Evolutionary conservation across 2,888 invertebrate genomes (phyloP), one percentile per base, ranked within the genome.

Genomic region (Cheilosia pagana): DNA sequence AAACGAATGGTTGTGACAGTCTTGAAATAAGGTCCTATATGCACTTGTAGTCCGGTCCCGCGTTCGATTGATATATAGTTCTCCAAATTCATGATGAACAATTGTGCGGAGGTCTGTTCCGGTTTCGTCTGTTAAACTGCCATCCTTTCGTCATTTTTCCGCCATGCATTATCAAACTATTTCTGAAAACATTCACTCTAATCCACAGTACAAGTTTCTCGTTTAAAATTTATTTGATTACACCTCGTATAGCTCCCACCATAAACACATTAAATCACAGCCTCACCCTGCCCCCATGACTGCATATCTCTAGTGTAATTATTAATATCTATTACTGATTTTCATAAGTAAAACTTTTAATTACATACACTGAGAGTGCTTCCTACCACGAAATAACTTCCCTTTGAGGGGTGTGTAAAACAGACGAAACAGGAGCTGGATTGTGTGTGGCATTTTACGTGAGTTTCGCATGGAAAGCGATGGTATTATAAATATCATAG

Each of bases 321-420:
- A 76, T 68, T 68, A 68, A 76, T 59, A 76, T 76, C 76, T 60
- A 76, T 68, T 60, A 76, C 76, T 45, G 43, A 68, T 68, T 76
- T 68, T 45, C 50, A 55, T 60, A 68, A 60, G 76, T 25, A 52
- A 76, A 68, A 76, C 67, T 67, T 76, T 68, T 57, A 60, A 60
- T 60, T 76, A 67, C 31, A 75, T 39, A 65, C 25, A 14, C 55
- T 41, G 31, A 53, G 53, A 43, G 50, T 60, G 52, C 45, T 72
- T 62, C 60, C 71, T 60, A 19, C 39, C 48, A 19, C 41, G 31
- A 52, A 59, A 41, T 43, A 43, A 52, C 52, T 60, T 53, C 53
- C 28, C 43, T 48, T 41, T 3, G 6, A 23, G 23, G 45, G 45
- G 19, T 1, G 45, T 45, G 45, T 16, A 19, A n/a, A 19, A 16